phyloP scores from a whole-genome alignment of 2,888 invertebrate genomes.

The Agrilus cyanescens region DNA sequence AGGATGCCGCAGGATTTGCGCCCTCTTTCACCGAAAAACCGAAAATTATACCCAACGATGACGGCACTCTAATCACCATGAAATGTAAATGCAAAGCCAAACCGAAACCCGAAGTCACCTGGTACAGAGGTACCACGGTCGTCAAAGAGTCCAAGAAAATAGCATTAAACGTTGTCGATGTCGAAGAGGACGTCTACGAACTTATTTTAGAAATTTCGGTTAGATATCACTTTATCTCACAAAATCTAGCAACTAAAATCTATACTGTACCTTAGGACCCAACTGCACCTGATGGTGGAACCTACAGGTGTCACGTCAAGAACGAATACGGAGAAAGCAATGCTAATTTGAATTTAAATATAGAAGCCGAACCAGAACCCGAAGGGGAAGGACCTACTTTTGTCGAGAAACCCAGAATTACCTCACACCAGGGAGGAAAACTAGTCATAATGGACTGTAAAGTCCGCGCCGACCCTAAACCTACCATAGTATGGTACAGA shows the following conservation, averaged over 20 bases:
- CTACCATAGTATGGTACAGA: conserved; percentile 72
- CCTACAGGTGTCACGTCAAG: conserved; percentile 87
- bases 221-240: conserved; percentile 9
- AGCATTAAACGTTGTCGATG: conserved; percentile 61
- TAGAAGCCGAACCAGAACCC: conserved; percentile 90
- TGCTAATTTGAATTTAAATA: conserved; percentile 91
- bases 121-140: conserved; percentile 84
- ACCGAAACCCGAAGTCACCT: conserved; percentile 87
- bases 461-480: conserved; percentile 60
- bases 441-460: conserved; percentile 80
- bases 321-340: conserved; percentile 95
- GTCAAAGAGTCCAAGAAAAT: conserved; percentile 79
- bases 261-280: conserved; percentile 49
- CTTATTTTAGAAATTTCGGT: conserved; percentile 73
- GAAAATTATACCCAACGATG: conserved; percentile 95
- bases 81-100: conserved; percentile 92
- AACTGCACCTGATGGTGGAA: conserved; percentile 68
- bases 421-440: conserved; percentile 73
- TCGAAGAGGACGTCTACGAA: conserved; percentile 79
- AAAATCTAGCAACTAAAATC: background rate
- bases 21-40: conserved; percentile 98
- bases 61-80: conserved; percentile 93
- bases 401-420: conserved; percentile 78
- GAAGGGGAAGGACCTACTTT: conserved; percentile 92
- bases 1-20: conserved; percentile 84